These are phyloP conservation scores for Brotula barbata DNA, from an alignment of 2,797 vertebrate genomes.

Conservation along the genomic window DNA sequence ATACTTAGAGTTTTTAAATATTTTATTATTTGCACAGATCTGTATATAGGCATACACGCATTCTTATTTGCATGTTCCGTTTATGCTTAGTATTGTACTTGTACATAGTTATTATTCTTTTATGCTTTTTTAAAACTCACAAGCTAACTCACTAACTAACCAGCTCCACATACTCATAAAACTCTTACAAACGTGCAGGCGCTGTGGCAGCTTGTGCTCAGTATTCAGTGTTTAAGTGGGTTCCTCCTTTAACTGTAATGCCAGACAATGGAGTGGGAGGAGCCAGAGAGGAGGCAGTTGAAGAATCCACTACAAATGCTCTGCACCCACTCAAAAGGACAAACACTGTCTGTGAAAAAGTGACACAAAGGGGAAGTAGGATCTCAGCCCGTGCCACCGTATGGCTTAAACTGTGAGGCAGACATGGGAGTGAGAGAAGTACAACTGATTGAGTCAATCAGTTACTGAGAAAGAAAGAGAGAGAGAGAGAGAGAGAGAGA, in stretches of 20 bases:
- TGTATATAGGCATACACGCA: no score
- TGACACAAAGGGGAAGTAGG: constrained; percentile 66
- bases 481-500: constrained; percentile 3
- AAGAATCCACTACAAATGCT: constrained; percentile 51
- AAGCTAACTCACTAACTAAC: no score
- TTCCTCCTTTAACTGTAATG: constrained; percentile 36
- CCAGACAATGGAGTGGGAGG: constrained; percentile 69
- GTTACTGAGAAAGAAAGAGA: not conserved
- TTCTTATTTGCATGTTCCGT: no score
- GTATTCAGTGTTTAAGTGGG: constrained; percentile 14
- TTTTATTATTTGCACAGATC: no score
- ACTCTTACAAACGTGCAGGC: not conserved
- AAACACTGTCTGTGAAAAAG: constrained; percentile 52
- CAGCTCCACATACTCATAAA: not conserved
- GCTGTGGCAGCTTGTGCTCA: not conserved
- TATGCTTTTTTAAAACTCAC: no score
- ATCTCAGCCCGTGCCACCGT: constrained; percentile 19
- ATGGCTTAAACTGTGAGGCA: constrained; percentile 22
- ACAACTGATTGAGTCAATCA: constrained; percentile 27
- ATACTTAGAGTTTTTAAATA: no score
- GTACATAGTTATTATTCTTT: no score
- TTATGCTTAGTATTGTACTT: no score
- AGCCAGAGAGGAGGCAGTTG: constrained; percentile 27
- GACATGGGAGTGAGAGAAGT: constrained; percentile 16
- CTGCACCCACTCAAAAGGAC: constrained; percentile 47